Conservation (phyloP, 2,113 vertebrate genomes). For the Paedocypris sp. region DNA sequence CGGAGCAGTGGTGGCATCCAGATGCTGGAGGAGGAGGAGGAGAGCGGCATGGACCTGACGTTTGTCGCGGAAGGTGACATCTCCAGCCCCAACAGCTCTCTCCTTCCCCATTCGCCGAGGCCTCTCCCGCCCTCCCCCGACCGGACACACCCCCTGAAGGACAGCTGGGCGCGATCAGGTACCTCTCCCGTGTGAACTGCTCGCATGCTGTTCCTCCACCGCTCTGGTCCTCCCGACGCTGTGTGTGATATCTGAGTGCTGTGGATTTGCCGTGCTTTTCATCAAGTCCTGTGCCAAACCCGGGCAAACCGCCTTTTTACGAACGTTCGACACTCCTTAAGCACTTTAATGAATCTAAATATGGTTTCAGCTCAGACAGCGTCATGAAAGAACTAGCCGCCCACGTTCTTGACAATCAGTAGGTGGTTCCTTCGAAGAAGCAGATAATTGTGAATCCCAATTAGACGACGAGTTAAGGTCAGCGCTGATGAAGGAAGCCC, state of each 20-base stretch:
- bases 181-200: slow-evolving; percentile 65
- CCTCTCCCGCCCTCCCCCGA: slow-evolving; percentile 53
- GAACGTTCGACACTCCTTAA: slow-evolving; percentile 28
- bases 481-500: slow-evolving; percentile 2
- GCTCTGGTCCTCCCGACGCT: slow-evolving; percentile 32
- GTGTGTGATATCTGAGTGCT: slow-evolving; percentile 25
- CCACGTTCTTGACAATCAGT: slow-evolving; percentile 16
- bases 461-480: slow-evolving; percentile 6
- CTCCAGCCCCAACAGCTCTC: slow-evolving; percentile 78
- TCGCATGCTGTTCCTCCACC: neutral
- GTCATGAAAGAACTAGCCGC: neutral
- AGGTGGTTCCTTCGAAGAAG: neutral
- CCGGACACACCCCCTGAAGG: slow-evolving; percentile 51
- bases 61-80: slow-evolving; percentile 87
- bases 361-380: slow-evolving; percentile 9
- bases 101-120: slow-evolving; percentile 66
- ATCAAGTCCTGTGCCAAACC: slow-evolving; percentile 26
- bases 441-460: neutral
- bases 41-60: slow-evolving; percentile 77
- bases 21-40: slow-evolving; percentile 82
- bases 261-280: slow-evolving; percentile 31
- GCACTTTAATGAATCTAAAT: slow-evolving; percentile 34
- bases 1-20: slow-evolving; percentile 57
- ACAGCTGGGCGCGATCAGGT: slow-evolving; percentile 78
- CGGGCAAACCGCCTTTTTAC: slow-evolving; percentile 22